Percentiles rank a stretch among this genome's conserved stretches.
Conservation (phyloP, 1,140 invertebrate genomes). For the Drepana arcuata region DNA sequence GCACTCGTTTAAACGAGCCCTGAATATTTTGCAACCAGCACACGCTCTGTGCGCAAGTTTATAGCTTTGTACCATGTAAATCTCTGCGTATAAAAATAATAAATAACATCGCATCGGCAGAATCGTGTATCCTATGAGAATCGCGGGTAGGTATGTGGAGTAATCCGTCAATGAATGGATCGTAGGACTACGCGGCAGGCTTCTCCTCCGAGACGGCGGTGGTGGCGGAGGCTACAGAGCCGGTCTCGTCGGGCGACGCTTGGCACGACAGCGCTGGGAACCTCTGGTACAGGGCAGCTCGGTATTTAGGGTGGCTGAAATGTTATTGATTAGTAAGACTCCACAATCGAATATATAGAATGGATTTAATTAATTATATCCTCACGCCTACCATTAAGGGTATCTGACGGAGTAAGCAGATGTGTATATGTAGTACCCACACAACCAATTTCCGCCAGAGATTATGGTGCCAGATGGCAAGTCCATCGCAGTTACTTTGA, state of each 20-base stretch:
- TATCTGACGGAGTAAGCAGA: too few species aligned
- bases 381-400: too few species aligned
- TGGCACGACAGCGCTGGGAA: slow-evolving; percentile 75
- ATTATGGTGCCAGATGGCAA: too few species aligned
- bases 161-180: slow-evolving; percentile 1
- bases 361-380: too few species aligned
- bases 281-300: slow-evolving; percentile 75
- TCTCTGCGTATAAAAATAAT: slow-evolving; percentile 59
- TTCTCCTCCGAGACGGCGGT: slow-evolving; percentile 73
- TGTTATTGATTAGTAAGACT: too few species aligned
- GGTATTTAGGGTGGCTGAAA: slow-evolving; percentile 76
- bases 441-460: too few species aligned
- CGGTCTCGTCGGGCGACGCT: slow-evolving; percentile 67
- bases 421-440: too few species aligned
- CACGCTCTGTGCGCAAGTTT: slow-evolving; percentile 49
- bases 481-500: too few species aligned
- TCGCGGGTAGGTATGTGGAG: slow-evolving; percentile 9
- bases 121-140: slow-evolving; percentile 33
- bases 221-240: slow-evolving; percentile 72
- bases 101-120: slow-evolving; percentile 54
- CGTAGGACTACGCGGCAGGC: slow-evolving; percentile 63
- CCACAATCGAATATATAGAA: too few species aligned
- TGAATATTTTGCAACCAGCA: slow-evolving; percentile 48
- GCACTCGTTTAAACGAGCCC: slow-evolving; percentile 12
- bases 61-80: slow-evolving; percentile 59